These are phyloP conservation scores for Hermetia illucens DNA, from an alignment of 1,140 invertebrate species.

Conservation along the genomic window DNA sequence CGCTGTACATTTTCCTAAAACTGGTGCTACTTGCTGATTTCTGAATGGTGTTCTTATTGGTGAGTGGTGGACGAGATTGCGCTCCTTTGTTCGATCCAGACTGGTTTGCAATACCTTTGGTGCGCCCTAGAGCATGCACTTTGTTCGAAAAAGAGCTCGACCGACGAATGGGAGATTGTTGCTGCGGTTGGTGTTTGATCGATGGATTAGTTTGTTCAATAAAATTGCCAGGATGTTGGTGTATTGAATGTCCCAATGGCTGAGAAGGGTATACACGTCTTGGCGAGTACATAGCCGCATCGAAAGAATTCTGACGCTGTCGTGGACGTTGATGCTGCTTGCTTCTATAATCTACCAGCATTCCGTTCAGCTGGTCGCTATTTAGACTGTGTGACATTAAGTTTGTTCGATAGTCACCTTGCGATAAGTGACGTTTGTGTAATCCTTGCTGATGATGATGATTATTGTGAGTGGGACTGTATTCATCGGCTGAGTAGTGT, in stretches of 20 bases:
- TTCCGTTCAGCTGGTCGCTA: background rate
- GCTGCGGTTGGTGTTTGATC: slow-evolving; percentile 4
- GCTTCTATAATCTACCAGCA: background rate
- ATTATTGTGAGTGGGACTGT: slow-evolving; percentile 13
- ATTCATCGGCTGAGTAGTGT: slow-evolving; percentile 5
- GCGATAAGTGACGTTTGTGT: slow-evolving; percentile 7
- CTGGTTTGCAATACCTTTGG: background rate
- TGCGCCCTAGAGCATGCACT: slow-evolving; percentile 2
- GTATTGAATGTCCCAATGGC: slow-evolving; percentile 1
- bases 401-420: background rate
- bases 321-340: slow-evolving; percentile 30
- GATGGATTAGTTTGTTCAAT: slow-evolving; percentile 17
- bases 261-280: slow-evolving; percentile 10
- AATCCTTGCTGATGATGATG: background rate
- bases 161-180: slow-evolving; percentile 19
- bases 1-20: slow-evolving; percentile 24
- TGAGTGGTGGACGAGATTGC: slow-evolving; percentile 24
- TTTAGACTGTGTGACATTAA: slow-evolving; percentile 2
- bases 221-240: background rate
- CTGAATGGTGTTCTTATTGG: slow-evolving; percentile 25
- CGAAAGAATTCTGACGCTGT: slow-evolving; percentile 35
- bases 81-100: too few relatives aligned
- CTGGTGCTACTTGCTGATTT: slow-evolving; percentile 30
- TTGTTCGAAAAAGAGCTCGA: slow-evolving; percentile 23
- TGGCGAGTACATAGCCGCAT: slow-evolving; percentile 12